A percentile compares a stretch with the other conserved stretches of the same genome.
These are phyloP conservation scores for Cosmorhoe ocellata DNA, from an alignment of 2,888 invertebrate genomes.

Conservation along the genomic window DNA sequence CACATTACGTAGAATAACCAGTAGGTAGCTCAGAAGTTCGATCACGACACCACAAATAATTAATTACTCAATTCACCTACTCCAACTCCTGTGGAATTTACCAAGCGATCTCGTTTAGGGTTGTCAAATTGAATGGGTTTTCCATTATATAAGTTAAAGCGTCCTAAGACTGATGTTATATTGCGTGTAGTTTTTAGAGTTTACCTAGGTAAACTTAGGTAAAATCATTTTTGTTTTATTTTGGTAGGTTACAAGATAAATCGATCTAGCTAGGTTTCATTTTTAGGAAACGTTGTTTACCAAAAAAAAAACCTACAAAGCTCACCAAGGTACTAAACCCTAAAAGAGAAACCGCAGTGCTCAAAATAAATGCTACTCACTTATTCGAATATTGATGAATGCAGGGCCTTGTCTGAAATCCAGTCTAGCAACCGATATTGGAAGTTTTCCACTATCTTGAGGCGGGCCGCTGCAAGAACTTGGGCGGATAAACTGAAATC, in stretches of 20 bases:
- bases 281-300: too few species aligned
- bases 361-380: constrained; percentile 20
- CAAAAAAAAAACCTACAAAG: too few species aligned
- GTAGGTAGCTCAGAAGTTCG: constrained; percentile 34
- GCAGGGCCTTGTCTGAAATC: constrained; percentile 33
- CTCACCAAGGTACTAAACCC: too few species aligned
- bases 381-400: constrained; percentile 33
- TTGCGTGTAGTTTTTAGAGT: too few species aligned
- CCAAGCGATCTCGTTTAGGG: constrained; percentile 7
- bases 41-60: constrained; percentile 37
- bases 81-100: constrained; percentile 34
- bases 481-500: not conserved
- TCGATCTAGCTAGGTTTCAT: too few species aligned
- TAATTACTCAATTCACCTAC: constrained; percentile 53
- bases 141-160: too few species aligned
- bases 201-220: too few species aligned
- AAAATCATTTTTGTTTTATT: too few species aligned
- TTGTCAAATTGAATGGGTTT: not conserved
- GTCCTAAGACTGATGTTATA: too few species aligned
- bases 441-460: constrained; percentile 54
- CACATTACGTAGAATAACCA: constrained; percentile 34
- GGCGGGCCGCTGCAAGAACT: constrained; percentile 32
- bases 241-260: too few species aligned
- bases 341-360: constrained; percentile 21
- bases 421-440: constrained; percentile 42